phyloP scores from a whole-genome alignment of 2,888 invertebrate genomes.

The Aplocera efformata region DNA sequence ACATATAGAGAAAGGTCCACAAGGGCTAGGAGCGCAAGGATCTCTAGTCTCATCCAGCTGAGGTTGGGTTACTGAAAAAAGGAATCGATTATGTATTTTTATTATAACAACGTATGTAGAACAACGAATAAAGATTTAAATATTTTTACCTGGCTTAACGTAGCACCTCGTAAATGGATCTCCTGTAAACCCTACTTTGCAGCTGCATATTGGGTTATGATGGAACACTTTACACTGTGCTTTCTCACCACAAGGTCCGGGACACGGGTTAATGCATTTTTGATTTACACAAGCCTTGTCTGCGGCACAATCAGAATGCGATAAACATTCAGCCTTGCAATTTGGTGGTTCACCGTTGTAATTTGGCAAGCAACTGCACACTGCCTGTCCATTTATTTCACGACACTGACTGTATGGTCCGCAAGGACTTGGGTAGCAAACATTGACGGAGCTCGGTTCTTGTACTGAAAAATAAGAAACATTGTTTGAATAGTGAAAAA shows the following conservation, averaged over 20 bases:
- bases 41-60: conserved; percentile 65
- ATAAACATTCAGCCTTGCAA: conserved; percentile 85
- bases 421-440: conserved; percentile 82
- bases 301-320: conserved; percentile 83
- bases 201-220: conserved; percentile 86
- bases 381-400: conserved; percentile 79
- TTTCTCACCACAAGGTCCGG: conserved; percentile 85
- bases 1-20: conserved; percentile 83
- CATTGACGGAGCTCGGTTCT: conserved; percentile 57
- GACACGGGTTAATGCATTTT: conserved; percentile 86
- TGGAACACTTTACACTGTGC: conserved; percentile 86
- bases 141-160: conserved; percentile 66
- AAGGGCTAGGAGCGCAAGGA: conserved; percentile 85
- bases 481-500: conserved; percentile 1
- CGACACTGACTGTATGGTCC: conserved; percentile 83
- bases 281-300: conserved; percentile 84
- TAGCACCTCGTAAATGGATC: conserved; percentile 85
- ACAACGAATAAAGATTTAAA: conserved; percentile 1
- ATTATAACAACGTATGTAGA: no score
- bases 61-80: conserved; percentile 53
- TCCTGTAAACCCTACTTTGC: conserved; percentile 80
- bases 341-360: conserved; percentile 85
- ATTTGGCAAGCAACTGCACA: conserved; percentile 85
- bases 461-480: conserved; percentile 53
- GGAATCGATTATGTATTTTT: conserved; percentile 4